Evolutionary conservation across 2,888 invertebrate species (phyloP).

Genomic region (Apodemia zela): DNA sequence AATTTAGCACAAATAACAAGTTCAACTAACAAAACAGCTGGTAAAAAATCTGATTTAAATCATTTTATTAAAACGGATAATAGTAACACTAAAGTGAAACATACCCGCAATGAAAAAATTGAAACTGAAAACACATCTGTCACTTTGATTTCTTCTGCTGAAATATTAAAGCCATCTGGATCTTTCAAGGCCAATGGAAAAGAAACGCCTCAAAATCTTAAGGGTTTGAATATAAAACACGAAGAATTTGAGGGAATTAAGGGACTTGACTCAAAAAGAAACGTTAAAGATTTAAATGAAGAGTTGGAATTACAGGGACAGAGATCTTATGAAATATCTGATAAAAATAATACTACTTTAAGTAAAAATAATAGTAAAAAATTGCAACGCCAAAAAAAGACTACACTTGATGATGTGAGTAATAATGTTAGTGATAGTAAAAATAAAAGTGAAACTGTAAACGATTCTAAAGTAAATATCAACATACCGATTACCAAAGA

Average conservation of each 20-base stretch:
- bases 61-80: not conserved
- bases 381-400: constrained; percentile 47
- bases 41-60: not conserved
- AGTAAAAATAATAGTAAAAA: constrained; percentile 37
- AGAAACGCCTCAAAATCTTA: not conserved
- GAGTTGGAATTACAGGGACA: not conserved
- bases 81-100: not conserved
- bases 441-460: not conserved
- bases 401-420: constrained; percentile 36
- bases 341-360: constrained; percentile 27
- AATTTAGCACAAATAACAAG: not conserved
- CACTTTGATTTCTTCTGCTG: not conserved
- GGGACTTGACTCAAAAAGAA: not conserved
- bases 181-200: not conserved
- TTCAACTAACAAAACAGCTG: not conserved
- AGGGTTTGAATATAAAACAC: not conserved
- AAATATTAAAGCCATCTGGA: not conserved
- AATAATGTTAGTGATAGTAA: constrained; percentile 26
- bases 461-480: too few species aligned
- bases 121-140: constrained; percentile 11
- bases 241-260: not conserved
- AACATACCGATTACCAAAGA: not conserved
- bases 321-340: not conserved
- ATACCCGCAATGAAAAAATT: constrained; percentile 17
- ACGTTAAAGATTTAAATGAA: not conserved